Evolutionary conservation across 2,113 vertebrate species (phyloP), one percentile per base, ranked within the genome.

Genomic region (Colistium nudipinnis): DNA sequence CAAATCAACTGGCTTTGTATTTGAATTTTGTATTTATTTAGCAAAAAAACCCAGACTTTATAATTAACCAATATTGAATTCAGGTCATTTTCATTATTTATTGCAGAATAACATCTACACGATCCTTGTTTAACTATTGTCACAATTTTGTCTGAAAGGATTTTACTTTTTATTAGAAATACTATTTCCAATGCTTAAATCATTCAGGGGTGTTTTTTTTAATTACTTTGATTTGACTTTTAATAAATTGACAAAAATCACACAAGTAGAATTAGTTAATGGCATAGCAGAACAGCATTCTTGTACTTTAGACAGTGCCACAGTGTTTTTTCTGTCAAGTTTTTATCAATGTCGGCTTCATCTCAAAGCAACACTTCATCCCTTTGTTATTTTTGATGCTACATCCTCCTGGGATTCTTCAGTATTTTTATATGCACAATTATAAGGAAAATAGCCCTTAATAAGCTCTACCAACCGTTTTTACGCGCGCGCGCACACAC

Each of bases 311-410:
- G 4, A 44, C 8, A 4, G 6, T 56, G 27, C 2, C 13, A 24
- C 11, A 62, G 10, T 11, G 7, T 20, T 61, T 65, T n/a, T 39
- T 31, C 53, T 20, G 7, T 28, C 35, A 24, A 25, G 20, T 70
- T 70, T 64, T 57, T 52, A 54, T 67, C 55, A 44, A 4, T 30
- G 53, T 49, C 35, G 38, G 22, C 39, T 28, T 67, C 51, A 57
- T 78, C 56, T 67, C 31, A 35, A 67, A 48, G 61, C n/a, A 12
- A 72, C 62, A 53, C 48, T 67, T 69, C 14, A 45, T 59, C 28
- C 36, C 16, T 2, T 35, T 48, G 64, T 68, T 69, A 17, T 69
- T 62, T 49, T 62, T 61, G 13, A 31, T 62, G 13, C 11, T 30
- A 20, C 20, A 10, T 9, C 62, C 61, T 61, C 19, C 7, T 16